Evolutionary conservation across 2,113 vertebrate species (phyloP), one percentile per base, ranked within the genome.

Genomic region (Leucopsar rothschildi): DNA sequence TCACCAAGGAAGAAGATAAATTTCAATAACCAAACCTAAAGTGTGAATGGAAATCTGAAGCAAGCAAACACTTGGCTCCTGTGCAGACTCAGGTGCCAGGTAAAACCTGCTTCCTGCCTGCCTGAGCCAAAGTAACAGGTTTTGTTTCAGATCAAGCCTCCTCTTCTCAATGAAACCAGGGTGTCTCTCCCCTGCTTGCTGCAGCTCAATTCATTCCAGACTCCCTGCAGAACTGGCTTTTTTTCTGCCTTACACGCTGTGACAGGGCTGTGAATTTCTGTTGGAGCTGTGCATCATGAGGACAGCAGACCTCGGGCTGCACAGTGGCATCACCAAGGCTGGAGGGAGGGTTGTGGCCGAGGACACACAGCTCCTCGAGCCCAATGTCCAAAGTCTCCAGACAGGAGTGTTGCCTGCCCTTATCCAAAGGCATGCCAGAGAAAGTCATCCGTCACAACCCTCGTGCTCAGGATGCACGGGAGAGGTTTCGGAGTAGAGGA

Each of bases 391-490:
- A 28, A 5, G 56, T 5, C 33, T 55, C 73, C 70, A 50, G 61
- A 12, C n/a, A 25, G 37, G 20, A 9, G 0, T 3, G 31, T 8
- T 53, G 53, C 73, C 72, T 61, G 63, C 23, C 53, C 11, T 1
- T 11, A 12, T 15, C n/a, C 42, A 10, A 73, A 89, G 71, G 28
- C 57, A 24, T 2, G 42, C 42, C 92, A 79, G 37, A 16, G 22
- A 9, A 50, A 42, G 5, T 55, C 28, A 47, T 29, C 68, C 57
- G 42, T 35, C 72, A 56, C 40, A 21, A 4, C 17, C 4, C 12
- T 7, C 11, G 8, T 0, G 1, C 37, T 86, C 40, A 3, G 49
- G 44, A 28, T 35, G 77, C 29, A 28, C 1, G 0, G 1, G n/a
- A 9, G 19, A 29, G 28, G 37, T 33, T 42, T 57, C 19, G 59